Conservation (phyloP, 2,113 vertebrate genomes). For the Mastomys natalensis region DNA sequence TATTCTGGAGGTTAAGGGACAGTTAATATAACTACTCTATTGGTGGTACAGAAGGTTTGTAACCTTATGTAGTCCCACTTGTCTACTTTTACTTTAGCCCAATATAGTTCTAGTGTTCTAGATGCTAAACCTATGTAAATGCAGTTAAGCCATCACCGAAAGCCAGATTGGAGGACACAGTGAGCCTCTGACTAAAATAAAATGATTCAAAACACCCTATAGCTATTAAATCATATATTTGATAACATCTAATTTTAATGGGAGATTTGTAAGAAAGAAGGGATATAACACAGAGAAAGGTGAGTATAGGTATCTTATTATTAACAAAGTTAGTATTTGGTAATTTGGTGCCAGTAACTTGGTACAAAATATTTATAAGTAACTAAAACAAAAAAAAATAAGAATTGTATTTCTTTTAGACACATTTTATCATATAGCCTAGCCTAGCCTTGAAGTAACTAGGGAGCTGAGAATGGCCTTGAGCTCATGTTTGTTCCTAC, state of each 20-base stretch:
- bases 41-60: background rate
- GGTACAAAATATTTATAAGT: background rate
- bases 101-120: background rate
- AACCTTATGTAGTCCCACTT: background rate
- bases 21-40: background rate
- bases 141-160: background rate
- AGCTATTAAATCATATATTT: background rate
- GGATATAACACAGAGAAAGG: background rate
- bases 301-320: background rate
- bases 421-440: background rate
- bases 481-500: background rate
- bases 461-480: background rate
- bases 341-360: background rate
- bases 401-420: background rate
- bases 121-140: background rate
- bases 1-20: background rate
- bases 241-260: background rate
- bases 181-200: background rate
- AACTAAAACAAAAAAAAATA: constrained; percentile 9
- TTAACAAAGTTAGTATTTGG: background rate
- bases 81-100: background rate
- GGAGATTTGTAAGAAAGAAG: background rate
- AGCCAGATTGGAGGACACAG: background rate
- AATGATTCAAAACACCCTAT: background rate
- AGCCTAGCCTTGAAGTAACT: background rate